Percentiles rank a stretch among this genome's conserved stretches.
phyloP scores from a whole-genome alignment of 2,113 vertebrate genomes.

The Leucosticte australis region DNA sequence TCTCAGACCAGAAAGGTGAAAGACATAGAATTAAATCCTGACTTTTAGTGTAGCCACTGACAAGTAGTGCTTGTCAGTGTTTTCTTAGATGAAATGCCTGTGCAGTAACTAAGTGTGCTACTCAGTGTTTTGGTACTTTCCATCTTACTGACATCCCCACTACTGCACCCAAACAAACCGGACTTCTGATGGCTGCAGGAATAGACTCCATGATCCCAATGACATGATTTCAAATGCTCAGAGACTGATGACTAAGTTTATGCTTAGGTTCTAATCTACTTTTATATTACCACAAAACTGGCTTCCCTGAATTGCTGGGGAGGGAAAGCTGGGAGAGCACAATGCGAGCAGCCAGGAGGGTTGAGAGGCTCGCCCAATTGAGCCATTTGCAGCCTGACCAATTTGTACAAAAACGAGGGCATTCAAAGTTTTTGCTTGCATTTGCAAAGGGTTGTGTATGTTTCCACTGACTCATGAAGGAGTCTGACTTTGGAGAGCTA shows the following conservation, averaged over 20 bases:
- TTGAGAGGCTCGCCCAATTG: background rate
- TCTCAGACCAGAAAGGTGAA: background rate
- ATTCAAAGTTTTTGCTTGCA: background rate
- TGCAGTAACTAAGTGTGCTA: background rate
- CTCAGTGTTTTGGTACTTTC: background rate
- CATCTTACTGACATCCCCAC: background rate
- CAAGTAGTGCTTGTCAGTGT: background rate
- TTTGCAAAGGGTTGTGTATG: slow-evolving; percentile 29
- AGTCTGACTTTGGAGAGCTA: slow-evolving; percentile 21
- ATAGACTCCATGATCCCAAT: background rate
- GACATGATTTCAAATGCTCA: background rate
- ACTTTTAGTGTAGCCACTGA: background rate
- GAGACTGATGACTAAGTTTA: background rate
- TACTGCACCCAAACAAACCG: background rate
- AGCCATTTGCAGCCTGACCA: slow-evolving; percentile 10
- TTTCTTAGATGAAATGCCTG: background rate
- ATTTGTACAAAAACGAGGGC: background rate
- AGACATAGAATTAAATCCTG: background rate
- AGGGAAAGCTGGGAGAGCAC: background rate
- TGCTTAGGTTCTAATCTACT: background rate
- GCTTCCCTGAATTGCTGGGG: background rate
- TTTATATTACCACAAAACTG: background rate
- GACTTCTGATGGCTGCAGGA: background rate
- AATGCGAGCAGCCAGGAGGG: background rate
- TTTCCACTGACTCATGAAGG: slow-evolving; percentile 48